Base-by-base conservation (phyloP, 2,888 invertebrate genomes). In the Nipponacmea schrenckii region DNA sequence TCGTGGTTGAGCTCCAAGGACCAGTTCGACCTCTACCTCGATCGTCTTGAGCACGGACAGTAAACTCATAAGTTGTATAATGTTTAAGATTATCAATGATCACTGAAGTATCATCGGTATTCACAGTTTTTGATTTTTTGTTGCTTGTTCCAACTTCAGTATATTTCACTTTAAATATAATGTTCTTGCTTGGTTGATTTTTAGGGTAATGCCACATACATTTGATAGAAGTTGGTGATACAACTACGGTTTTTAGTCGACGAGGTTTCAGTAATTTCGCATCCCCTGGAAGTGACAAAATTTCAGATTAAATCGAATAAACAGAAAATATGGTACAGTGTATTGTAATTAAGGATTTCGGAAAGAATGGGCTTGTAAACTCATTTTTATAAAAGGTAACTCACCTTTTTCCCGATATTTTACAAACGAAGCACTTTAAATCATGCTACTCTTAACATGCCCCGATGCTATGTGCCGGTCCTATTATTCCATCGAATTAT, bases 201-300 rank as follows among this genome's bases (percentile, higher is more conserved):
- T 50, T 70, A 0, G 76, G 76, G 64, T 77, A 74, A 17, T 71
- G 71, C 77, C 77, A 77, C 64, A 64, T 71, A 44, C 74, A 65
- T 27, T 74, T 65, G 45, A 74, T 68, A 1, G 69, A 46, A 48
- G 72, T 67, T 17, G 74, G 71, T 12, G 74, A 77, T 56, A 73
- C 31, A 14, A 68, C 74, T 31, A 67, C 50, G 5, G 73, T 74
- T 1, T 66, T 64, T 17, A 76, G 62, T 50, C 63, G 72, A 48
- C 69, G 66, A 15, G 76, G 76, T 17, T 72, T 46, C 24, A 67
- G 70, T 5, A 66, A 24, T 31, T 68, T 71, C n/a, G 64, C 39
- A 17, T 64, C 24, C 10, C 48, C 75, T 75, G 71, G 10, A 50
- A 68, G 15, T 45, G 20, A 46, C 45, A 39, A n/a, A 17, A 48